These are phyloP conservation scores for Colaptes auratus DNA, from an alignment of 2,113 vertebrate genomes.

Conservation along the genomic window DNA sequence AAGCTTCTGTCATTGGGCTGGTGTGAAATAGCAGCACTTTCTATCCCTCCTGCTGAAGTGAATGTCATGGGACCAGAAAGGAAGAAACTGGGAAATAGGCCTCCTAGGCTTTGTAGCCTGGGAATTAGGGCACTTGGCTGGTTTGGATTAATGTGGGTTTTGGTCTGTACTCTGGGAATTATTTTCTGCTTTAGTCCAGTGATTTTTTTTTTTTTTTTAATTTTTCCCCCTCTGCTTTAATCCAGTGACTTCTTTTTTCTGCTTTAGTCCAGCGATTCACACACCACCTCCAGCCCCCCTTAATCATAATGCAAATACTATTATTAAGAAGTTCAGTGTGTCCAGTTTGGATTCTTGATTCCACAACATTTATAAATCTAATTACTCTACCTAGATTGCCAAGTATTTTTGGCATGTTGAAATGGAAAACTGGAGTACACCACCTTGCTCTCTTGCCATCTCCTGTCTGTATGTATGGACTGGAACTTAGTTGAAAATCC, in stretches of 20 bases:
- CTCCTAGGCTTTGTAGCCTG: not conserved
- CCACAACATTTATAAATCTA: not conserved
- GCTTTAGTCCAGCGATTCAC: too few species aligned
- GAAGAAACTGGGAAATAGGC: not conserved
- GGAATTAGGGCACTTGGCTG: not conserved
- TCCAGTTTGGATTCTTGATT: not conserved
- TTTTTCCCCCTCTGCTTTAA: too few species aligned
- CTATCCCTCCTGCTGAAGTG: not conserved
- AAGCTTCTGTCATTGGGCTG: fast-evolving
- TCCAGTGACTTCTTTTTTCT: not conserved
- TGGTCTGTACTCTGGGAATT: not conserved
- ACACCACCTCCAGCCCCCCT: too few species aligned
- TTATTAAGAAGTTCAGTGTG: not conserved
- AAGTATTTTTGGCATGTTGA: constrained; percentile 7
- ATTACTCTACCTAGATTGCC: not conserved
- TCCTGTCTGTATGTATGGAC: not conserved
- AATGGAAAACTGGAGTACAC: not conserved
- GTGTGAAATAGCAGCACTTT: not conserved
- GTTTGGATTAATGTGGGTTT: not conserved
- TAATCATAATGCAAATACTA: not conserved
- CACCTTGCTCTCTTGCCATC: not conserved
- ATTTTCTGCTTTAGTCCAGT: not conserved
- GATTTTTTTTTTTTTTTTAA: not conserved
- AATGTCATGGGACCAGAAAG: not conserved
- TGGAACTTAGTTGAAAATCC: constrained; percentile 60